phyloP scores from a whole-genome alignment of 1,140 invertebrate genomes.

The Drosophila lacteicornis region DNA sequence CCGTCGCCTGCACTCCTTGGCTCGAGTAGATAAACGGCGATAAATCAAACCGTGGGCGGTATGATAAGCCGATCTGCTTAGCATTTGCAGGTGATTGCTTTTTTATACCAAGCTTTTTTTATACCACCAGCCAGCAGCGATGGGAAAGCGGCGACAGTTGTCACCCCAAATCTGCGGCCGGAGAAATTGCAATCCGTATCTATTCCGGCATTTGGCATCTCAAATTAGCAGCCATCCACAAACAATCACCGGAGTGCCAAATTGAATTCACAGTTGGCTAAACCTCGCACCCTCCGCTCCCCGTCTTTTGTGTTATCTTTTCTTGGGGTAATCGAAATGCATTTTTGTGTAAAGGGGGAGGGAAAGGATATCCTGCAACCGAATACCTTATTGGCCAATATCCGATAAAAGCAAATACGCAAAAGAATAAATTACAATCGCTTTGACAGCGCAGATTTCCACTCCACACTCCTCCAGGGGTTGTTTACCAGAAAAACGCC shows the following conservation, averaged over 20 bases:
- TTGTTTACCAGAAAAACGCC: conserved; percentile 60
- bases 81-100: conserved; percentile 48
- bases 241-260: conserved; percentile 42
- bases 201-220: conserved; percentile 43
- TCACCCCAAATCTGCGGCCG: conserved; percentile 32
- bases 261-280: conserved; percentile 66
- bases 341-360: conserved; percentile 41
- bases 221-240: conserved; percentile 38
- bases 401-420: conserved; percentile 62
- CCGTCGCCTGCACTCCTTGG: conserved; percentile 24
- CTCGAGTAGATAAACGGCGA: conserved; percentile 53
- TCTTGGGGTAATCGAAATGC: conserved; percentile 60
- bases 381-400: conserved; percentile 60
- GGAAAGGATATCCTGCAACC: conserved; percentile 66
- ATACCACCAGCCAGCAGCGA: neutral
- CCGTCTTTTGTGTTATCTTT: conserved; percentile 1
- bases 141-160: conserved; percentile 20
- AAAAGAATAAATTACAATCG: conserved; percentile 75
- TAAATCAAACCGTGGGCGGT: conserved; percentile 55
- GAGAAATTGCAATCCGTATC: conserved; percentile 49
- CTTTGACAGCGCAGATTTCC: conserved; percentile 56
- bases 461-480: conserved; percentile 30
- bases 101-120: neutral
- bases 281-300: conserved; percentile 47
- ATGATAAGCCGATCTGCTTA: conserved; percentile 50